These are phyloP conservation scores for Micromesistius poutassou DNA, from an alignment of 2,797 vertebrate species.

Conservation along the genomic window DNA sequence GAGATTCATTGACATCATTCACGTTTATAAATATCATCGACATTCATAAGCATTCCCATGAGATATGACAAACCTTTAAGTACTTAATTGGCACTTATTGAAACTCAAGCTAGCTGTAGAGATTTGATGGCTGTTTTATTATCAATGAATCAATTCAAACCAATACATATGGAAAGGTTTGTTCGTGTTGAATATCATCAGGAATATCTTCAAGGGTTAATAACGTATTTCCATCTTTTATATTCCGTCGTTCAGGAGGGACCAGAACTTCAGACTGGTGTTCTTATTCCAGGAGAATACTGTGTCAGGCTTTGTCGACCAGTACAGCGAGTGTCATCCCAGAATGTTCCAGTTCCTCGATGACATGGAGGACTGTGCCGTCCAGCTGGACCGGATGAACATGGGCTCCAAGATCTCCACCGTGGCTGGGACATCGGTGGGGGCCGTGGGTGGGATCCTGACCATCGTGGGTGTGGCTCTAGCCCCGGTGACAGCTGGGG, in stretches of 20 bases:
- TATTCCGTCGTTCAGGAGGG: slow-evolving; percentile 43
- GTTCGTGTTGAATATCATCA: background rate
- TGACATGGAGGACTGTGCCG: slow-evolving; percentile 55
- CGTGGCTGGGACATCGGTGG: slow-evolving; percentile 68
- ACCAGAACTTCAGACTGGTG: slow-evolving; percentile 50
- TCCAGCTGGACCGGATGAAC: slow-evolving; percentile 67
- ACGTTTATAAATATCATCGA: slow-evolving; percentile 7
- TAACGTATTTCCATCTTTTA: background rate
- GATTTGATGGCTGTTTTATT: background rate
- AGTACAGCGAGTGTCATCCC: slow-evolving; percentile 37
- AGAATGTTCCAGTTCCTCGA: slow-evolving; percentile 58
- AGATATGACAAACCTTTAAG: background rate
- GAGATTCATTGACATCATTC: background rate
- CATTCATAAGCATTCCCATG: background rate
- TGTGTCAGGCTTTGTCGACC: slow-evolving; percentile 38
- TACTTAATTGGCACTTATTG: background rate
- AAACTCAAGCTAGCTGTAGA: background rate
- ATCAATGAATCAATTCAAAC: background rate
- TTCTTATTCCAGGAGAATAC: slow-evolving; percentile 54
- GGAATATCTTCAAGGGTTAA: background rate
- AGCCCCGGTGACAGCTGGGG: slow-evolving; percentile 61
- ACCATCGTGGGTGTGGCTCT: slow-evolving; percentile 68
- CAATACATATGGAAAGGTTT: too few species aligned
- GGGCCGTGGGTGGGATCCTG: slow-evolving; percentile 57
- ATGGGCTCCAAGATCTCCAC: slow-evolving; percentile 68